A percentile compares a stretch with the other conserved stretches of the same genome.
These are phyloP conservation scores for Adelphocoris suturalis DNA, from an alignment of 2,888 invertebrate genomes.

Conservation along the genomic window DNA sequence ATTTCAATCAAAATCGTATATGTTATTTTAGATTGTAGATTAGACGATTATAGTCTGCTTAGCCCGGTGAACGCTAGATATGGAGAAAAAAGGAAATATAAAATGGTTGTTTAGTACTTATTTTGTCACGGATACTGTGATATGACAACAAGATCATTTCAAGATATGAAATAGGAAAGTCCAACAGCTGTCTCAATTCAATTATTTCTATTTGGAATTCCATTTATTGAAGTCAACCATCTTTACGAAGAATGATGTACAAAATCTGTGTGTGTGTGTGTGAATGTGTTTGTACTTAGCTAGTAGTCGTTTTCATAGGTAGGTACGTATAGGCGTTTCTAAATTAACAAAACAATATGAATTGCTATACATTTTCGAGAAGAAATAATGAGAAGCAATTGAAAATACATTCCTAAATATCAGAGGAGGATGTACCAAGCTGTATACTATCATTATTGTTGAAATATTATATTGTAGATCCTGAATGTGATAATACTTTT, in stretches of 20 bases:
- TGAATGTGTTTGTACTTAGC: slow-evolving; percentile 30
- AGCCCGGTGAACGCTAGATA: slow-evolving; percentile 30
- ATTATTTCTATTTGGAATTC: not conserved
- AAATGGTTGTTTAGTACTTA: slow-evolving; percentile 38
- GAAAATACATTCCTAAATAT: not conserved
- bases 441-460: slow-evolving; percentile 24
- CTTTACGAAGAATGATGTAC: not conserved
- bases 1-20: not conserved
- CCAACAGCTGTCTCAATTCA: not conserved
- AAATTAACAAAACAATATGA: not conserved
- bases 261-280: not conserved
- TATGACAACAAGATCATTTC: slow-evolving; percentile 23
- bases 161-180: not conserved
- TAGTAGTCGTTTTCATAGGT: slow-evolving; percentile 6
- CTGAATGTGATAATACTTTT: slow-evolving; percentile 60
- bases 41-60: slow-evolving; percentile 28
- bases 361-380: not conserved
- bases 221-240: slow-evolving; percentile 17
- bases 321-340: not conserved
- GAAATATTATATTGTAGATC: slow-evolving; percentile 33
- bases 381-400: not conserved
- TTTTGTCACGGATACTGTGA: slow-evolving; percentile 48
- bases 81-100: not conserved
- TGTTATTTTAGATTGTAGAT: not conserved
- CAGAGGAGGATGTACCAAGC: slow-evolving; percentile 24